A percentile compares a stretch with the other conserved stretches of the same genome.
These are phyloP conservation scores for Malaclemys terrapin DNA, from an alignment of 2,113 vertebrate species.

Conservation along the genomic window DNA sequence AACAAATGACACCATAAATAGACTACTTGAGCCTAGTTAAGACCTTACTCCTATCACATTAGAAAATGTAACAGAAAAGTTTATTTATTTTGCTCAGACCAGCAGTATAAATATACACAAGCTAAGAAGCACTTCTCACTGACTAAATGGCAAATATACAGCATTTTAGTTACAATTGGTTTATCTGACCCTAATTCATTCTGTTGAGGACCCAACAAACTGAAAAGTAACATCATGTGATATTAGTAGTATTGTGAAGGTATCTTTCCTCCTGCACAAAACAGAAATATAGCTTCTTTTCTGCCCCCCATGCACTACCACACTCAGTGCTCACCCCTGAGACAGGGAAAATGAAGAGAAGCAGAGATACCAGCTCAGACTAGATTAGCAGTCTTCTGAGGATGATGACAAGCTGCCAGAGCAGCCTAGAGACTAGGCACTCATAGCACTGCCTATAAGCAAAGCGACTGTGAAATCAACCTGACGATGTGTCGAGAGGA, in stretches of 20 bases:
- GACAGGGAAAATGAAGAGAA: not conserved
- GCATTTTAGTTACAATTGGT: not conserved
- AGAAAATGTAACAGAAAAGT: not conserved
- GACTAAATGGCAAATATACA: not conserved
- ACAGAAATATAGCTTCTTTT: not conserved
- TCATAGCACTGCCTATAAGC: not conserved
- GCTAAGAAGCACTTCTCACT: not conserved
- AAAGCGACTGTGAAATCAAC: not conserved
- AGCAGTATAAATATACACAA: not conserved
- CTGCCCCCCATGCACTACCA: not conserved
- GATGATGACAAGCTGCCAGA: not conserved
- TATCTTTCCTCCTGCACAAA: not conserved
- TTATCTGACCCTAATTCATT: not conserved
- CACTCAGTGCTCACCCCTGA: rapidly evolving
- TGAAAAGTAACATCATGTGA: not conserved
- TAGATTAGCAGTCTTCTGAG: rapidly evolving
- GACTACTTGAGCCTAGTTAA: not conserved
- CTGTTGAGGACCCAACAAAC: not conserved
- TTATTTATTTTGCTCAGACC: not conserved
- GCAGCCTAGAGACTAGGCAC: rapidly evolving
- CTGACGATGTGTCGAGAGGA: not conserved
- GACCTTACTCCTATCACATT: not conserved
- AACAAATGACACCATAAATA: not conserved
- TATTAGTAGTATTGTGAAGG: not conserved
- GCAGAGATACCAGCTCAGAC: not conserved